Evolutionary conservation across 2,113 vertebrate species (phyloP).

Genomic region (Gasterosteus aculeatus): DNA sequence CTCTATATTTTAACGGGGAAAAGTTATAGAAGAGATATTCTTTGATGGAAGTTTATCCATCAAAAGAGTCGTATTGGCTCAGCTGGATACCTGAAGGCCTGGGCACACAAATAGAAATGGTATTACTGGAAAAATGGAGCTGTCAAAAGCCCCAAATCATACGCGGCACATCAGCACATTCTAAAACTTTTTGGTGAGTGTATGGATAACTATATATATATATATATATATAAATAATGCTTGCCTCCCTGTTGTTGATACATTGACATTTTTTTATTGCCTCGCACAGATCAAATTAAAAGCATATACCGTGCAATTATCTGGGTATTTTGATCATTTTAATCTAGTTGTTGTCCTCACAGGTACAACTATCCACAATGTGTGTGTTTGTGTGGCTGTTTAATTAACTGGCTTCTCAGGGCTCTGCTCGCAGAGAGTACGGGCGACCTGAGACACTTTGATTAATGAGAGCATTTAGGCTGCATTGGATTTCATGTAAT

Average conservation of each 20-base stretch:
- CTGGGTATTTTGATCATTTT: conserved; percentile 51
- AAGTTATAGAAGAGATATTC: not conserved
- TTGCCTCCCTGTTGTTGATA: not conserved
- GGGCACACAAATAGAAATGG: not conserved
- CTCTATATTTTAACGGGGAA: not conserved
- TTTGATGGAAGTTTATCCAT: not conserved
- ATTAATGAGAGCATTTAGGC: conserved; percentile 79
- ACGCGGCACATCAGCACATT: not conserved
- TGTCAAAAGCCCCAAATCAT: conserved; percentile 2
- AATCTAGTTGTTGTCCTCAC: conserved; percentile 39
- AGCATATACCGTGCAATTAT: conserved; percentile 19
- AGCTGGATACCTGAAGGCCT: not conserved
- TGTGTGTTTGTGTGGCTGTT: conserved; percentile 39
- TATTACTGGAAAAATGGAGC: not conserved
- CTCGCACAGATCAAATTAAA: conserved; percentile 23
- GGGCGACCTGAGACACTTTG: conserved; percentile 64
- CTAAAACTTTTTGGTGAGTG: not conserved
- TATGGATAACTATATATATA: no score
- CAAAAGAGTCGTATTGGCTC: not conserved
- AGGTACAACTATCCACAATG: conserved; percentile 33
- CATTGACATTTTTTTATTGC: not conserved
- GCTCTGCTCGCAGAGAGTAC: conserved; percentile 40
- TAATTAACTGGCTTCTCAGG: conserved; percentile 76
- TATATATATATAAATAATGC: no score
- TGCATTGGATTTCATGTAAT: conserved; percentile 72